A percentile compares a stretch with the other conserved stretches of the same genome.
Evolutionary conservation across 2,888 invertebrate species (phyloP).

Genomic region (Globia sparganii): DNA sequence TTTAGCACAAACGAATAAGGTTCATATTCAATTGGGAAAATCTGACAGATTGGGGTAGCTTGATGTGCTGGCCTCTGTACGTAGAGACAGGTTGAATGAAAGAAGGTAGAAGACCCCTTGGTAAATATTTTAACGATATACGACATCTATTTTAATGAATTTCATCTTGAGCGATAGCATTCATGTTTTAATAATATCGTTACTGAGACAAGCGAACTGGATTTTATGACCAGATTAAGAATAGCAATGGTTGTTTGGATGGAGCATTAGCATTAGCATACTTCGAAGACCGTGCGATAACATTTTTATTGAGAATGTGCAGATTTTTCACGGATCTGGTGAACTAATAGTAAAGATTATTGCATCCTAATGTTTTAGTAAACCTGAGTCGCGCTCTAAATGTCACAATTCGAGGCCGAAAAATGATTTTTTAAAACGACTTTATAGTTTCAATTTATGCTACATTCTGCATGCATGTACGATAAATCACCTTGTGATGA

Average conservation of each 20-base stretch:
- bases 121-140: slow-evolving; percentile 11
- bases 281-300: slow-evolving; percentile 51
- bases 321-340: slow-evolving; percentile 48
- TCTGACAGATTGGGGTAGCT: no score
- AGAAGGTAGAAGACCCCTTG: slow-evolving; percentile 13
- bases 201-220: slow-evolving; percentile 34
- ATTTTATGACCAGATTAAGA: slow-evolving; percentile 51
- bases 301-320: slow-evolving; percentile 42
- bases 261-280: slow-evolving; percentile 40
- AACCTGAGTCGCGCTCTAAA: slow-evolving; percentile 58
- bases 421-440: slow-evolving; percentile 47
- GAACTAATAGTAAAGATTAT: slow-evolving; percentile 61
- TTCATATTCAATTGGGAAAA: no score
- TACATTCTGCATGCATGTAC: slow-evolving; percentile 31
- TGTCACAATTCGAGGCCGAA: slow-evolving; percentile 57
- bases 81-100: slow-evolving; percentile 22
- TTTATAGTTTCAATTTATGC: slow-evolving; percentile 37
- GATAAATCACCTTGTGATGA: slow-evolving; percentile 35
- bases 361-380: slow-evolving; percentile 64
- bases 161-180: slow-evolving; percentile 24
- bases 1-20: no score
- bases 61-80: no score
- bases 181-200: slow-evolving; percentile 20
- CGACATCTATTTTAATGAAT: slow-evolving; percentile 14
- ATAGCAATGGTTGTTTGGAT: slow-evolving; percentile 50